Evolutionary conservation across 2,888 invertebrate genomes (phyloP).

Genomic region (Bimastos eiseni): DNA sequence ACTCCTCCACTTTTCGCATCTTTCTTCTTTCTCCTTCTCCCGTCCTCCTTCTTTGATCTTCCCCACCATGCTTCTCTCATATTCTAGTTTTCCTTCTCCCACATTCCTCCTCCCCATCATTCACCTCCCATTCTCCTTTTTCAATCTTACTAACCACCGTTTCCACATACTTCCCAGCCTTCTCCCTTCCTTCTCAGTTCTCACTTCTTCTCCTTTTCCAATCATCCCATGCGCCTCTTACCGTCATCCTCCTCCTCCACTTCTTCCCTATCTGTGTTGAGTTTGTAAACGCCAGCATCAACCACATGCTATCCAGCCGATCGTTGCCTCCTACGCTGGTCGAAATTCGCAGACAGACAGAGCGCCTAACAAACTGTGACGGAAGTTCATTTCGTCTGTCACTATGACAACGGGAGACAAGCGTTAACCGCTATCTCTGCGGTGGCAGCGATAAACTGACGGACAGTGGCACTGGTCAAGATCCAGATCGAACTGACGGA

Average conservation of each 20-base stretch:
- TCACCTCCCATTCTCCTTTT: no score
- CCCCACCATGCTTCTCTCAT: no score
- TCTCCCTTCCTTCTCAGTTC: neutral
- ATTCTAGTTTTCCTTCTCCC: no score
- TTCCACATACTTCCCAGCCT: neutral
- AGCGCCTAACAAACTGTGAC: neutral
- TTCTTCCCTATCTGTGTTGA: neutral
- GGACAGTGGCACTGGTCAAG: no score
- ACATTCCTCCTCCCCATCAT: no score
- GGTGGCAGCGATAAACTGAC: no score
- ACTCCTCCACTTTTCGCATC: no score
- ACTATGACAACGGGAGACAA: neutral
- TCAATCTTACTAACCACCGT: neutral
- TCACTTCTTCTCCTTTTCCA: neutral
- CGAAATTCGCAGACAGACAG: neutral
- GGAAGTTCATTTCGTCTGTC: slow-evolving; percentile 2
- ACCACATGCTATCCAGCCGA: neutral
- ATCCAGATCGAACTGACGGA: no score
- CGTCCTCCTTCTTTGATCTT: no score
- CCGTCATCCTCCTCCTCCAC: neutral
- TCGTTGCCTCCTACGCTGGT: neutral
- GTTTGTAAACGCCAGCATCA: neutral
- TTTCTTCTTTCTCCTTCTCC: no score
- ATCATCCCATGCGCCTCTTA: neutral
- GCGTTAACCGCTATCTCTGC: neutral